These are phyloP conservation scores for Laticauda laticaudata DNA, from an alignment of 2,113 vertebrate species.

Conservation along the genomic window DNA sequence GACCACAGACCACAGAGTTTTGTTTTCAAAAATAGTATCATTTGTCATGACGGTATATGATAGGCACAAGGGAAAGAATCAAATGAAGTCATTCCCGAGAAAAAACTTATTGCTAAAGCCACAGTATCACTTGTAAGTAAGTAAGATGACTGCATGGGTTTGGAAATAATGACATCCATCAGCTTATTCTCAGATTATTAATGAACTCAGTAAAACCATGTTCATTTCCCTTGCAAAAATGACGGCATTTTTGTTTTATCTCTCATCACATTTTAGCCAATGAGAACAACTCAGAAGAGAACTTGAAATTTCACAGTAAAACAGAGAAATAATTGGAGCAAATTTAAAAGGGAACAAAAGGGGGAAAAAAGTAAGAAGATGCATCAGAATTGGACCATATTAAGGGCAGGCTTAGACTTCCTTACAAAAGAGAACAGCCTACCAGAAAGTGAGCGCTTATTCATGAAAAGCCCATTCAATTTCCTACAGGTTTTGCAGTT, in stretches of 20 bases:
- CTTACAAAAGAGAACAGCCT: conserved; percentile 83
- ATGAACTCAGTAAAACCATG: conserved; percentile 47
- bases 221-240: conserved; percentile 65
- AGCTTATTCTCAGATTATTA: conserved; percentile 52
- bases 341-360: conserved; percentile 57
- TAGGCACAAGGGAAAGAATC: conserved; percentile 73
- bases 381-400: conserved; percentile 65
- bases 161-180: conserved; percentile 50
- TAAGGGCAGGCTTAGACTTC: conserved; percentile 84
- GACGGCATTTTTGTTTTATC: conserved; percentile 59
- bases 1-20: conserved; percentile 51
- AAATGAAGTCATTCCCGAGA: conserved; percentile 71
- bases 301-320: conserved; percentile 63
- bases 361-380: not conserved
- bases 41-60: conserved; percentile 69
- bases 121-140: conserved; percentile 70
- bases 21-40: conserved; percentile 57
- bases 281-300: conserved; percentile 64
- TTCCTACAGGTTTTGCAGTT: conserved; percentile 88
- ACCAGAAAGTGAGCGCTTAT: conserved; percentile 80
- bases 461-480: conserved; percentile 79
- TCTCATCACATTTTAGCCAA: conserved; percentile 55
- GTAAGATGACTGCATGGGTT: conserved; percentile 58
- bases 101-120: conserved; percentile 81
- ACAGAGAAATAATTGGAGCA: conserved; percentile 59